A percentile compares a stretch with the other conserved stretches of the same genome.
These are phyloP conservation scores for Hippoglossus hippoglossus DNA, from an alignment of 2,797 vertebrate genomes.

Conservation along the genomic window DNA sequence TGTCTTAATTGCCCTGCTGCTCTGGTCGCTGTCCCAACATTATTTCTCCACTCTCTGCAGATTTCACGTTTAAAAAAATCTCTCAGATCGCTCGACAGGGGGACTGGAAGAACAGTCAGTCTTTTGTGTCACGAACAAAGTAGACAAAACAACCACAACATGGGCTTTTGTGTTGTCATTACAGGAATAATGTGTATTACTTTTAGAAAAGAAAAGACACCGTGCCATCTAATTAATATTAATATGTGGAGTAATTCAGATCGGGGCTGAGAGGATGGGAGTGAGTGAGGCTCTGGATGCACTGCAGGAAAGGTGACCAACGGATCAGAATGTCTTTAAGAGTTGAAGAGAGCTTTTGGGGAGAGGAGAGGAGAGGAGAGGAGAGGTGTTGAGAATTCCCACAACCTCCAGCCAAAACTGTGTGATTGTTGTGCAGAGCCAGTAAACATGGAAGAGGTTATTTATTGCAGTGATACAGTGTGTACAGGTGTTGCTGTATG, in stretches of 20 bases:
- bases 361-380: too few species aligned
- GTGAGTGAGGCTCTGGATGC: background rate
- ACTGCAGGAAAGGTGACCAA: too few species aligned
- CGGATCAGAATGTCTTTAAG: background rate
- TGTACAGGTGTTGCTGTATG: background rate
- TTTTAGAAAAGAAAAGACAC: constrained; percentile 47
- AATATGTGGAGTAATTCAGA: constrained; percentile 19
- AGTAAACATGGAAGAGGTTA: too few species aligned
- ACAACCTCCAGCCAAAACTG: too few species aligned
- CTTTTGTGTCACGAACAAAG: constrained; percentile 78
- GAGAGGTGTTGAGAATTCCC: too few species aligned
- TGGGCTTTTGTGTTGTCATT: constrained; percentile 74
- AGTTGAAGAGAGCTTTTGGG: background rate
- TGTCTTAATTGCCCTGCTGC: constrained; percentile 83
- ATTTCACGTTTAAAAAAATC: constrained; percentile 63
- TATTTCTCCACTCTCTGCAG: constrained; percentile 75
- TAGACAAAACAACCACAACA: constrained; percentile 76
- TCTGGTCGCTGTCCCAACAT: constrained; percentile 74
- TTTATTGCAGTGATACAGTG: background rate
- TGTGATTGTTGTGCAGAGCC: too few species aligned
- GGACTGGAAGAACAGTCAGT: constrained; percentile 58
- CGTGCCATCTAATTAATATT: constrained; percentile 34
- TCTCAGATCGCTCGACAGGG: constrained; percentile 60
- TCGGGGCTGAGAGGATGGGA: background rate
- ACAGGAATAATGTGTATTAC: constrained; percentile 74